Evolutionary conservation across 2,113 vertebrate genomes (phyloP), one percentile per base, ranked within the genome.

Genomic region (Crotalus viridis): DNA sequence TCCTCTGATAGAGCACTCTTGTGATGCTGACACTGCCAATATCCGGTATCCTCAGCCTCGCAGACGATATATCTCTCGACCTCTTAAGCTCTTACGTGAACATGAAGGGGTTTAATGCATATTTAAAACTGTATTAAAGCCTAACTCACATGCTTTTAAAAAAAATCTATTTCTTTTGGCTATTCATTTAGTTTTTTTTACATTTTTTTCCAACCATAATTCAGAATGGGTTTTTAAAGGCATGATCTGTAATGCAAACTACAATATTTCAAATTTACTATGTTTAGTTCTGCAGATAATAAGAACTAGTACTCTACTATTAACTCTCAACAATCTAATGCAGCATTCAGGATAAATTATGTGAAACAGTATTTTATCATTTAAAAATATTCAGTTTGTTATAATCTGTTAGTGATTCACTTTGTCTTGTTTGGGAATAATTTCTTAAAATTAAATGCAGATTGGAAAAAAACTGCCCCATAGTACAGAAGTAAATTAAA

Each of bases 1-100:
- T 96, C 98, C 98, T 97, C 98, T 98, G 96, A 97, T 99, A 97
- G 98, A 99, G 96, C 98, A 98, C 96, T 97, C 98, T 97, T 98
- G 98, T 92, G 98, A 99, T 97, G 97, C 98, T 97, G 98, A 98
- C 97, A 97, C 98, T 95, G 93, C 97, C 96, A 97, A 13, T 96
- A 98, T 98, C 93, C 97, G 98, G 96, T 98, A 98, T 98, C 95
- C 98, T 97, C 98, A 98, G 94, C 97, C 97, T 97, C 97, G 96
- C 97, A 98, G 98, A 97, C 97, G 97, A 97, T 97, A 97, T 96
- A 94, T 97, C n/a, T 96, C 97, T 96, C 97, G 95, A 95, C 97
- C 98, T 97, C 98, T 98, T 96, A 98, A 98, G 93, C 96, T 98
- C n/a, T 97, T 98, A 97, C 97, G 97, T 96, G 98, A 98, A 97